A percentile compares a stretch with the other conserved stretches of the same genome.
Evolutionary conservation across 2,113 vertebrate genomes (phyloP).

Genomic region (Rhipidura dahli): DNA sequence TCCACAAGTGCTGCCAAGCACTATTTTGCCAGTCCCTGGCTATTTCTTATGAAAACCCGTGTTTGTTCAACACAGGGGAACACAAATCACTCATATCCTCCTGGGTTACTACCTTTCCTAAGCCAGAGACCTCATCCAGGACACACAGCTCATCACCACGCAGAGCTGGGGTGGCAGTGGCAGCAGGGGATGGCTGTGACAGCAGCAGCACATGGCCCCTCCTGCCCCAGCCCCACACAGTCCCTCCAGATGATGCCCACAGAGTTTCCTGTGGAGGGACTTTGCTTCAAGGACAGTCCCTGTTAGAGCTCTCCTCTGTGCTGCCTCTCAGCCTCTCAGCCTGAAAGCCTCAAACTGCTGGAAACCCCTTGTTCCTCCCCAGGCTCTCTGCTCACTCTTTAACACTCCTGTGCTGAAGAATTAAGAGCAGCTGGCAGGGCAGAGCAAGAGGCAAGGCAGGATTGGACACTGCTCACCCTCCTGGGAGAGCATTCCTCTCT

Average conservation of each 20-base stretch:
- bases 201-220: not conserved
- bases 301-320: not conserved
- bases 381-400: not conserved
- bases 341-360: not conserved
- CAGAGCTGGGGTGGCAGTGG: not conserved
- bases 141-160: not conserved
- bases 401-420: not conserved
- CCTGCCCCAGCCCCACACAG: not conserved
- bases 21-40: not conserved
- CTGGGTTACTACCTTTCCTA: not conserved
- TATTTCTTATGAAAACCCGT: not conserved
- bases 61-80: not conserved
- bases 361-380: not conserved
- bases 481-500: not conserved
- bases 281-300: not conserved
- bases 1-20: not conserved
- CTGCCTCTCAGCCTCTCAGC: not conserved
- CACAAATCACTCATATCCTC: not conserved
- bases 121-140: not conserved
- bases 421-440: not conserved
- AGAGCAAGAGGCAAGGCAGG: not conserved
- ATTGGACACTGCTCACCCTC: not conserved
- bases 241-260: not conserved
- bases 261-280: accelerated
- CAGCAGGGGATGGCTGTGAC: not conserved